A percentile compares a stretch with the other conserved stretches of the same genome.
Conservation (phyloP, 2,797 vertebrate species). For the Acomys russatus region DNA sequence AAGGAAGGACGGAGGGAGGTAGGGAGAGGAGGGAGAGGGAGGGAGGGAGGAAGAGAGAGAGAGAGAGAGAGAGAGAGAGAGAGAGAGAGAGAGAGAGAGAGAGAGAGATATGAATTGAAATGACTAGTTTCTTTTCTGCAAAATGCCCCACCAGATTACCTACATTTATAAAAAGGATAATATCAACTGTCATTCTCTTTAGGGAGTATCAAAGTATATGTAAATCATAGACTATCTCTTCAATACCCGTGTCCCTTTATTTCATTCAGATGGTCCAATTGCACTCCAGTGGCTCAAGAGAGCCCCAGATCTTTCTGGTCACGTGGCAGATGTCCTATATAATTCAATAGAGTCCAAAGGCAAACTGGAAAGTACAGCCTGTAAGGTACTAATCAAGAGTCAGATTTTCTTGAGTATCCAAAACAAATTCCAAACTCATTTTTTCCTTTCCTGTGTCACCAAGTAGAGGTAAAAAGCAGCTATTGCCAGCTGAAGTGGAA, state of each 20-base stretch:
- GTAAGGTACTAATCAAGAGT: not conserved
- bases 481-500: not conserved
- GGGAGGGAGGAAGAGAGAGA: no score
- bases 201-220: not conserved
- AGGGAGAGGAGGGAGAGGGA: not conserved
- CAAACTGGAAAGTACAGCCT: not conserved
- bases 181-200: not conserved
- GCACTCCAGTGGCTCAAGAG: not conserved
- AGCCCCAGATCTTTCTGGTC: not conserved
- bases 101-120: not conserved
- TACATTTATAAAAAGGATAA: not conserved
- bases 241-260: not conserved
- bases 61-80: no score
- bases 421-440: not conserved
- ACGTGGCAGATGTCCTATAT: not conserved
- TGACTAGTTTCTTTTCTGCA: not conserved
- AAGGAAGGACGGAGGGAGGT: no score
- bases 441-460: not conserved
- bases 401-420: not conserved
- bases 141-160: not conserved
- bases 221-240: not conserved
- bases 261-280: not conserved
- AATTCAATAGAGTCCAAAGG: not conserved
- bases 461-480: not conserved
- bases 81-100: not conserved